These are phyloP conservation scores for Egretta garzetta DNA, from an alignment of 2,113 vertebrate species.

Conservation along the genomic window DNA sequence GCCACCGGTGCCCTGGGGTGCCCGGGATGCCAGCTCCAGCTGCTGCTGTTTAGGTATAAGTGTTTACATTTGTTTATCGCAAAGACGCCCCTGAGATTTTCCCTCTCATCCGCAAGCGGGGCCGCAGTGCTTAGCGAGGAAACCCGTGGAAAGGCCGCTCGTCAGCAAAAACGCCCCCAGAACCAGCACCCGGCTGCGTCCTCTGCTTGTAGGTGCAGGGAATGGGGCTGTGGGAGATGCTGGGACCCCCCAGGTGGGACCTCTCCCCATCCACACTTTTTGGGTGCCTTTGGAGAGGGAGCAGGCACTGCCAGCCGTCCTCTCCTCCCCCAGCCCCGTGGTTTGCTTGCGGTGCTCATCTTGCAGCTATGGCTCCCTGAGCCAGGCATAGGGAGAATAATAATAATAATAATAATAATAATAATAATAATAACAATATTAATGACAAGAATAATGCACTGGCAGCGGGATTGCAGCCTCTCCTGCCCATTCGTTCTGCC, in stretches of 20 bases:
- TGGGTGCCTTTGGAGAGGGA: fast-evolving
- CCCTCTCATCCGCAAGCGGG: not conserved
- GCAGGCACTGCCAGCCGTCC: fast-evolving
- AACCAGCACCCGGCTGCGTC: fast-evolving
- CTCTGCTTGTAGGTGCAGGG: not conserved
- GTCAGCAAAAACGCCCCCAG: not conserved
- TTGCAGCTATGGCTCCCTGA: fast-evolving
- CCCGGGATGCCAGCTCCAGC: not conserved
- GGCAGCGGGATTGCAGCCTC: not conserved
- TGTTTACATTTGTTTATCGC: conserved; percentile 9
- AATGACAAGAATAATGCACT: not conserved
- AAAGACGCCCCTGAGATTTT: conserved; percentile 42
- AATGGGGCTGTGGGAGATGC: not conserved
- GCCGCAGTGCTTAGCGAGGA: not conserved
- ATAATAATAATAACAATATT: not conserved
- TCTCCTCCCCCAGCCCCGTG: not conserved
- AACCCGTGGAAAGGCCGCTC: fast-evolving
- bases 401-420: not conserved
- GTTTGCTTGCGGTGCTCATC: not conserved
- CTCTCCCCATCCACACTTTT: fast-evolving
- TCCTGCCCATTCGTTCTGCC: not conserved
- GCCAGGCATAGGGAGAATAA: not conserved
- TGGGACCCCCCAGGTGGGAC: not conserved
- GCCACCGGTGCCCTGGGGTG: not conserved
- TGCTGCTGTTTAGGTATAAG: not conserved